Conservation (phyloP, 2,113 vertebrate genomes). For the Entelurus aequoreus region DNA sequence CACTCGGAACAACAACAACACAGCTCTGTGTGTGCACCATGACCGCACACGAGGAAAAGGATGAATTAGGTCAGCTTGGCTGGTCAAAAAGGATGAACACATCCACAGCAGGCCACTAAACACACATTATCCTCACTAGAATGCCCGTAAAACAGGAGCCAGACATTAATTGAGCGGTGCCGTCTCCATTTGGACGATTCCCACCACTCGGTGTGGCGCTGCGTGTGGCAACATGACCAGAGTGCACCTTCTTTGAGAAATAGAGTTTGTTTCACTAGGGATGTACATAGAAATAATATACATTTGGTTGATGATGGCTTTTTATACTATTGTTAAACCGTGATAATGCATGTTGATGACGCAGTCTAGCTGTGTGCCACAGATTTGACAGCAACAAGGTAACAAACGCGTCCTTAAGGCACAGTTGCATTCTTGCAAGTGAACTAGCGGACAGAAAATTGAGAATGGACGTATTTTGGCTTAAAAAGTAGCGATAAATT, state of each 20-base stretch:
- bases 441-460: too few species aligned
- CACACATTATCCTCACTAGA: slow-evolving; percentile 58
- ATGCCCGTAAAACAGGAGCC: slow-evolving; percentile 38
- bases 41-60: slow-evolving; percentile 21
- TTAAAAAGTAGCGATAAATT: too few species aligned
- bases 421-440: too few species aligned
- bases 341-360: too few species aligned
- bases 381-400: too few species aligned
- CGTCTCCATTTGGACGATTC: slow-evolving; percentile 23
- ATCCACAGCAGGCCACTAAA: slow-evolving; percentile 55
- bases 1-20: slow-evolving; percentile 35
- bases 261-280: not conserved
- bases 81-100: slow-evolving; percentile 58
- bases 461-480: too few species aligned
- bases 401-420: too few species aligned
- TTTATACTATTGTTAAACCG: too few species aligned
- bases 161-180: slow-evolving; percentile 36
- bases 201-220: slow-evolving; percentile 36
- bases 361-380: too few species aligned
- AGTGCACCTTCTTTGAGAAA: slow-evolving; percentile 36
- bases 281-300: too few species aligned
- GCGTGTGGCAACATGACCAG: slow-evolving; percentile 28
- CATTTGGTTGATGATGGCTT: too few species aligned
- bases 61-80: slow-evolving; percentile 56
- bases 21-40: slow-evolving; percentile 27